Evolutionary conservation across 2,113 vertebrate genomes (phyloP).

Genomic region (Apodemus speciosus): DNA sequence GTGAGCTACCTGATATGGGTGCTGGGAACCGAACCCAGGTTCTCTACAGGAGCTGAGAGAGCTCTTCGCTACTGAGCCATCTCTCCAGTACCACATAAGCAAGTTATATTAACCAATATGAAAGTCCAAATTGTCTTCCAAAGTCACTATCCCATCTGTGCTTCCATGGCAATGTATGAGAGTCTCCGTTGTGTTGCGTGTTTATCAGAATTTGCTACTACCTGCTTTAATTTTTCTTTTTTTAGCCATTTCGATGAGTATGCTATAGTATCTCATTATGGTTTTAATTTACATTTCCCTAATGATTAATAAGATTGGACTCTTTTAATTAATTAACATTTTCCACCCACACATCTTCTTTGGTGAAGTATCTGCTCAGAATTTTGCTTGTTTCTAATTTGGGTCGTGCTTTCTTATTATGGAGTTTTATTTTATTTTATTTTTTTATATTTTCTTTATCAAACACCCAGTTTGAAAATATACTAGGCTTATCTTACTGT

Average conservation of each 20-base stretch:
- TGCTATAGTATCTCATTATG: neutral
- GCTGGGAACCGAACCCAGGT: neutral
- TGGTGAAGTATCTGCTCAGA: slow-evolving; percentile 22
- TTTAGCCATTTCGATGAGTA: neutral
- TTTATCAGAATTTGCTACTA: neutral
- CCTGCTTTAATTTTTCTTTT: neutral
- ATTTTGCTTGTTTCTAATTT: slow-evolving; percentile 27
- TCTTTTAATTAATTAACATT: neutral
- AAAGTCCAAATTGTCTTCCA: slow-evolving; percentile 12
- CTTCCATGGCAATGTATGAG: neutral
- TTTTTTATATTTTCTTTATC: neutral
- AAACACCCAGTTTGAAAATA: neutral
- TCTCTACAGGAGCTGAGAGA: no score
- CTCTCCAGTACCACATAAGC: neutral
- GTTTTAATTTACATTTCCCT: slow-evolving; percentile 36
- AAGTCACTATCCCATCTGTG: neutral
- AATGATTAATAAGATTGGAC: neutral
- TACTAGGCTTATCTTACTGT: slow-evolving; percentile 23
- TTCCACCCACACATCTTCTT: neutral
- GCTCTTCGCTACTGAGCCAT: neutral
- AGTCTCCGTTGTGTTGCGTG: neutral
- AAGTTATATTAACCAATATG: slow-evolving; percentile 20
- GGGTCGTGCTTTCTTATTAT: neutral
- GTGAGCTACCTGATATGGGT: neutral
- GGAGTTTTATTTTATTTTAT: neutral